Evolutionary conservation across 2,113 vertebrate species (phyloP).

Genomic region (Gadus chalcogrammus): DNA sequence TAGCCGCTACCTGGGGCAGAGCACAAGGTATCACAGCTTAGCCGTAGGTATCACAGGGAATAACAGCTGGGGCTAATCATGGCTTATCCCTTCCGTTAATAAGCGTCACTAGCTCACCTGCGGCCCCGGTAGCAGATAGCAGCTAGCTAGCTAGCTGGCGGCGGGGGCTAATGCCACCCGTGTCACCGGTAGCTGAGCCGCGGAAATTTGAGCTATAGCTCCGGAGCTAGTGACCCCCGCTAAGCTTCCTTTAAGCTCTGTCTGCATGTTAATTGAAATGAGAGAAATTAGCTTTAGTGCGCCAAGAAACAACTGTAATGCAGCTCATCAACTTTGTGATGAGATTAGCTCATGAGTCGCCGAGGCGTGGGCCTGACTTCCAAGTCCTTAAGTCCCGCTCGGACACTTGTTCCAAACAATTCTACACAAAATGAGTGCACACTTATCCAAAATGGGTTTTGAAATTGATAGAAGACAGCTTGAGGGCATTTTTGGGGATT

Average conservation of each 20-base stretch:
- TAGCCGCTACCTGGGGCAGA: conserved; percentile 14
- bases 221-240: conserved; percentile 50
- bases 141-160: conserved; percentile 17
- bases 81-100: conserved; percentile 60
- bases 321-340: conserved; percentile 43
- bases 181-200: conserved; percentile 50
- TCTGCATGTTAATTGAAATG: conserved; percentile 60
- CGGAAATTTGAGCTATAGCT: conserved; percentile 27
- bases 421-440: too few relatives aligned
- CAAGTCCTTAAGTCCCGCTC: too few relatives aligned
- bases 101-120: conserved; percentile 54
- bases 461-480: too few relatives aligned
- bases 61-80: conserved; percentile 43
- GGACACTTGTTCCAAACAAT: too few relatives aligned
- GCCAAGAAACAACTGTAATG: conserved; percentile 45
- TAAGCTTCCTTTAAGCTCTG: conserved; percentile 51
- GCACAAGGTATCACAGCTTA: conserved; percentile 28
- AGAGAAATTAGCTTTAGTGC: conserved; percentile 58
- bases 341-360: conserved; percentile 61
- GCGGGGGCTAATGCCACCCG: conserved; percentile 45
- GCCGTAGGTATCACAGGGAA: conserved; percentile 33
- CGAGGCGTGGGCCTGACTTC: conserved; percentile 1
- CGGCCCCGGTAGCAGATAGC: conserved; percentile 43
- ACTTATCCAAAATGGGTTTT: too few relatives aligned
- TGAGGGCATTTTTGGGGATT: too few relatives aligned